Percentiles rank a stretch among this genome's conserved stretches.
Evolutionary conservation across 1,140 invertebrate species (phyloP).

Genomic region (Drosophila prosaltans): DNA sequence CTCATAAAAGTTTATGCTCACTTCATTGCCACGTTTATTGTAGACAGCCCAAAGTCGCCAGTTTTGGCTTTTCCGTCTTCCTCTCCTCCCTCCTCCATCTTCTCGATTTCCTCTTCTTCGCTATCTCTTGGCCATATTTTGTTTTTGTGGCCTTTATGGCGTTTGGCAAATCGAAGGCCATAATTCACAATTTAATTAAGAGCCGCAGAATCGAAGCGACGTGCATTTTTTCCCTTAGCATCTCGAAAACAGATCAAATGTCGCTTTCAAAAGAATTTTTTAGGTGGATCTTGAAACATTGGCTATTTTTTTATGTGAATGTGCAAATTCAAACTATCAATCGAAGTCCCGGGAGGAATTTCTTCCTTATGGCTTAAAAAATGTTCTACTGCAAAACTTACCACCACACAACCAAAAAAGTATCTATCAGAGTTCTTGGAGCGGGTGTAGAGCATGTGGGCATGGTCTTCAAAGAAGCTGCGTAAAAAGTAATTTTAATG

Average conservation of each 20-base stretch:
- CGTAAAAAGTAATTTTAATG: conserved; percentile 82
- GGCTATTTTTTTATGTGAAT: too few species aligned
- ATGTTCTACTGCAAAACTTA: conserved; percentile 49
- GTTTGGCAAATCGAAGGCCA: conserved; percentile 75
- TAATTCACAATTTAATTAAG: conserved; percentile 83
- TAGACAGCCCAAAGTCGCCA: conserved; percentile 48
- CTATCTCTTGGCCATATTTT: conserved; percentile 42
- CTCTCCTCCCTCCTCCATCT: conserved; percentile 3
- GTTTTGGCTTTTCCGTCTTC: conserved; percentile 38
- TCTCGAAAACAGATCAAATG: conserved; percentile 33
- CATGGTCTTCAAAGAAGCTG: conserved; percentile 62
- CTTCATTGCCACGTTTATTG: conserved; percentile 65
- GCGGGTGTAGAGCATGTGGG: not conserved
- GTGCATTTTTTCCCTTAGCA: conserved; percentile 46
- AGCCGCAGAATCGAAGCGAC: conserved; percentile 61
- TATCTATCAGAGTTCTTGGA: conserved; percentile 17
- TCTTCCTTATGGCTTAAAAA: too few species aligned
- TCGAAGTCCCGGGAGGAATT: too few species aligned
- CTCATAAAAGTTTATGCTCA: conserved; percentile 70
- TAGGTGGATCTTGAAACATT: too few species aligned
- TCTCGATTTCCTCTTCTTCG: not conserved
- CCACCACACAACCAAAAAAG: conserved; percentile 28
- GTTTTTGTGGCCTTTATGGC: conserved; percentile 77
- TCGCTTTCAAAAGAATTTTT: not conserved
- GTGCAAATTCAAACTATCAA: too few species aligned